phyloP scores from a whole-genome alignment of 2,888 invertebrate genomes.

The Atrina japonica region DNA sequence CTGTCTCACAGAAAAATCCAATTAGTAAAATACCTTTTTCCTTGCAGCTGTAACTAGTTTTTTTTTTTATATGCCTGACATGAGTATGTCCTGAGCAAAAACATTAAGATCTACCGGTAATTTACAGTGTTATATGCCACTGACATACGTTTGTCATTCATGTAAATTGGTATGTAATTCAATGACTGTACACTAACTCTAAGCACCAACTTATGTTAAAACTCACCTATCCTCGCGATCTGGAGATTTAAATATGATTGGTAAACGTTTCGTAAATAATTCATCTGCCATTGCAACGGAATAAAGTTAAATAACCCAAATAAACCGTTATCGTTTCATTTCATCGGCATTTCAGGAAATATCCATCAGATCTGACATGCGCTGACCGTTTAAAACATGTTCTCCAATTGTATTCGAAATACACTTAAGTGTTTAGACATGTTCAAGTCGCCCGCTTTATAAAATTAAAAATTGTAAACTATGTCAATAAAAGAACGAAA shows the following conservation, averaged over 20 bases:
- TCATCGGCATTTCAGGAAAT: neutral
- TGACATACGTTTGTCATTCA: no score
- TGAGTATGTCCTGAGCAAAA: no score
- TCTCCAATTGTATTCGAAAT: conserved; percentile 8
- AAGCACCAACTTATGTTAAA: neutral
- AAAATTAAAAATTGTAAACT: no score
- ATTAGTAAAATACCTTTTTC: no score
- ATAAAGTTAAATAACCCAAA: neutral
- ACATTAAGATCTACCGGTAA: no score
- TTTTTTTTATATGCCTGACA: no score
- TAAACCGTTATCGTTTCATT: neutral
- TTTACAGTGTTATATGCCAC: no score
- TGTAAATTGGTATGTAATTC: no score
- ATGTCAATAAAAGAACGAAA: no score
- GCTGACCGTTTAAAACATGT: neutral
- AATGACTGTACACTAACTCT: no score
- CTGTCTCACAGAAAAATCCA: no score
- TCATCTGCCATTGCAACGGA: conserved; percentile 67
- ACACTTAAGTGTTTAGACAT: conserved; percentile 13
- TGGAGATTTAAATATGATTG: conserved; percentile 71
- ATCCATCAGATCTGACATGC: conserved; percentile 5
- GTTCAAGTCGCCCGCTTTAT: neutral
- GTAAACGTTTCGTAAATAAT: conserved; percentile 74
- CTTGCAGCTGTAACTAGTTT: no score
- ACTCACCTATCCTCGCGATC: conserved; percentile 77